These are phyloP conservation scores for Spongilla lacustris DNA, from an alignment of 37 sponge, comb jelly and placozoan genomes.

Conservation along the genomic window DNA sequence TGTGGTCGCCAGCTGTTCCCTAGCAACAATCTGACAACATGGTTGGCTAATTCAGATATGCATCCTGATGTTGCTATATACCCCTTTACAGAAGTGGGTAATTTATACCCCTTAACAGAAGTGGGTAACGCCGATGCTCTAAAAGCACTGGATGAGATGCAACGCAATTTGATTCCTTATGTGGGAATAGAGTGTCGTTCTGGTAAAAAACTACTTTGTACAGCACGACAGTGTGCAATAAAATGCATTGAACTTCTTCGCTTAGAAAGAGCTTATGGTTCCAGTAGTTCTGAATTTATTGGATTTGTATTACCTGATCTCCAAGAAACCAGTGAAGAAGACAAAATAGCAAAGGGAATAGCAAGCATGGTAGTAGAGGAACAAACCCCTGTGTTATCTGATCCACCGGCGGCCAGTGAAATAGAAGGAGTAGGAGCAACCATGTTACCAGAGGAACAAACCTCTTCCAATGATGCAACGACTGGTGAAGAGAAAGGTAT, in stretches of 20 bases:
- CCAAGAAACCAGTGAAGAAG: neutral
- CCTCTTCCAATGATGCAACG: neutral
- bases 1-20: neutral
- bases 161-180: neutral
- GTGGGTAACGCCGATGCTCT: neutral
- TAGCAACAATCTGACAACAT: neutral
- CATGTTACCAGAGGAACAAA: neutral
- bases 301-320: conserved; percentile 1
- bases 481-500: neutral
- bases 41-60: conserved; percentile 1
- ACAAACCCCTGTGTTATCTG: neutral
- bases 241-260: conserved; percentile 1
- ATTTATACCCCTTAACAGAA: too few relatives aligned
- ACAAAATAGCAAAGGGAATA: neutral
- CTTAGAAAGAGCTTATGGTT: neutral
- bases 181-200: neutral
- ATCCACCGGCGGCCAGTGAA: neutral
- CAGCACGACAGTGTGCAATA: neutral
- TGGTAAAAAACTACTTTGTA: conserved; percentile 1
- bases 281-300: neutral
- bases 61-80: conserved; percentile 1
- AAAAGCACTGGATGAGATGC: conserved; percentile 1
- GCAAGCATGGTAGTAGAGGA: neutral
- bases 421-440: conserved; percentile 1
- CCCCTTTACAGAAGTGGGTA: neutral